Percentiles rank a stretch among this genome's conserved stretches.
Conservation (phyloP, 2,113 vertebrate genomes). For the Sceloporus tristichus region DNA sequence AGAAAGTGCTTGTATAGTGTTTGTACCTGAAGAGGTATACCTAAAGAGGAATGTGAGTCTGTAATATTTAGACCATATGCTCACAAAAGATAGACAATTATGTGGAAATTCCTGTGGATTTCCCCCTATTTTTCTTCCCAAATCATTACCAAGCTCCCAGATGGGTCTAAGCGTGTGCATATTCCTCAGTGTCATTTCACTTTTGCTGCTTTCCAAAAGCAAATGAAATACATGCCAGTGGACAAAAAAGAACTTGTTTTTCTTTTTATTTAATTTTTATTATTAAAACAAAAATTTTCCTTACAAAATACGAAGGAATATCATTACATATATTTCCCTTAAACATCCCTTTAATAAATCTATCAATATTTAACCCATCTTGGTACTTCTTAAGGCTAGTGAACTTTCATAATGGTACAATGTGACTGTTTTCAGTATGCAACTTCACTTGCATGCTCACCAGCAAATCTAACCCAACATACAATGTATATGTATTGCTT, state of each 20-base stretch:
- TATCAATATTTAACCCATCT: no score
- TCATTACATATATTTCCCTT: no score
- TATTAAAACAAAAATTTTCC: no score
- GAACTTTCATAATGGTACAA: neutral
- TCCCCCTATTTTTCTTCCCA: no score
- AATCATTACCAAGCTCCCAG: neutral
- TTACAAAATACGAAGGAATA: no score
- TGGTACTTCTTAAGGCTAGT: no score
- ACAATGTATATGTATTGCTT: no score
- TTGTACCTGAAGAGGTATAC: neutral
- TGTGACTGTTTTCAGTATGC: neutral
- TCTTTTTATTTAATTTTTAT: no score
- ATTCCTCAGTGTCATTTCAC: neutral
- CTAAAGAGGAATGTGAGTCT: no score
- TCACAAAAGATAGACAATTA: neutral
- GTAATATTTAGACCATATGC: neutral
- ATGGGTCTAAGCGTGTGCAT: neutral
- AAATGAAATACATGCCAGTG: neutral
- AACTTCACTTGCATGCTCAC: no score
- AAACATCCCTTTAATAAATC: no score
- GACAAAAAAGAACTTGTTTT: neutral
- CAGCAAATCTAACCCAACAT: neutral
- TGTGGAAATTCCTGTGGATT: neutral
- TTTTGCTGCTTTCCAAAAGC: neutral
- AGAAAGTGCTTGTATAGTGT: neutral